A percentile compares a stretch with the other conserved stretches of the same genome.
Conservation (phyloP, 2,113 vertebrate species). For the Podilymbus podiceps region DNA sequence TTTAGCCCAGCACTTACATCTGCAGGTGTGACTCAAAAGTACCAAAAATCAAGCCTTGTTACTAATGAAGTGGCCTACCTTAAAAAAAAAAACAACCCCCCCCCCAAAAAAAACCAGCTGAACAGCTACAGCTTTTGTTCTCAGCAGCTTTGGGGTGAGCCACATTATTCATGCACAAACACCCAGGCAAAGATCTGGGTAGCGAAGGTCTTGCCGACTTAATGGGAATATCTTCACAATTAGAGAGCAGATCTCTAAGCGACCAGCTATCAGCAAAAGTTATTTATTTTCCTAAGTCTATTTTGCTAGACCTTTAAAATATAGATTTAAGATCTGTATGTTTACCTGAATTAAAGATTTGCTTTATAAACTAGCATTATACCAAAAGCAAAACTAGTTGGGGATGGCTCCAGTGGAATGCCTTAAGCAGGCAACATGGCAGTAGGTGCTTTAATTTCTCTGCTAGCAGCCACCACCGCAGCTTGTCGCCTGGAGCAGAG, state of each 20-base stretch:
- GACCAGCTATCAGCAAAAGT: background rate
- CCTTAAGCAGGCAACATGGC: background rate
- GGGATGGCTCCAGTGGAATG: background rate
- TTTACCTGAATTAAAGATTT: background rate
- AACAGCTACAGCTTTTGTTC: conserved; percentile 2
- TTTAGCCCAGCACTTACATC: background rate
- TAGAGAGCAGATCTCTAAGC: background rate
- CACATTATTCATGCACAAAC: background rate
- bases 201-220: background rate
- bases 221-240: background rate
- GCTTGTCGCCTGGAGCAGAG: background rate
- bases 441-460: background rate
- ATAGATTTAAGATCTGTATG: background rate
- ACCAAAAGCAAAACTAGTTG: background rate
- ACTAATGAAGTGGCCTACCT: background rate
- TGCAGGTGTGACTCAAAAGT: conserved; percentile 3
- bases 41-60: background rate
- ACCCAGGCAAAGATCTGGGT: background rate
- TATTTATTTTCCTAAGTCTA: background rate
- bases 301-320: background rate
- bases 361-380: background rate
- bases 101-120: background rate
- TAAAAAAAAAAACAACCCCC: background rate
- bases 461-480: background rate
- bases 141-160: background rate